These are phyloP conservation scores for Heteromurus nitidus DNA, from an alignment of 2,888 invertebrate species.

Conservation along the genomic window DNA sequence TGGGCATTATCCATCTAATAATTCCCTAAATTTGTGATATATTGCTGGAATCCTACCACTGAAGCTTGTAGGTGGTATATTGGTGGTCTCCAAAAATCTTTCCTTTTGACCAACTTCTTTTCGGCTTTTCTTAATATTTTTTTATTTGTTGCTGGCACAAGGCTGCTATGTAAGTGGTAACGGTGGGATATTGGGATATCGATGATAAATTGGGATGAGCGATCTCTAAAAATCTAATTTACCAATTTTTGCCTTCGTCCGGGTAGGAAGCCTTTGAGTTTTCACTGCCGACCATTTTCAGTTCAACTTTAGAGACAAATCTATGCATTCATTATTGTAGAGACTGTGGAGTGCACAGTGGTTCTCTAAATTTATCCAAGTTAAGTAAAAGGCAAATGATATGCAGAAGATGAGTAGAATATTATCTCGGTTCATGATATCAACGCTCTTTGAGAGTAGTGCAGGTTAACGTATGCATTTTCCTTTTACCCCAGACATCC, in stretches of 20 bases:
- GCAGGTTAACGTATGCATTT: too few species aligned
- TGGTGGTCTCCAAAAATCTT: constrained; percentile 13
- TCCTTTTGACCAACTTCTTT: constrained; percentile 1
- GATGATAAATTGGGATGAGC: constrained; percentile 28
- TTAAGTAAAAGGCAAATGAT: too few species aligned
- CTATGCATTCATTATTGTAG: neutral
- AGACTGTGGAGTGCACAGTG: too few species aligned
- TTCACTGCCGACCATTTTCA: too few species aligned
- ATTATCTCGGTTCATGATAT: too few species aligned
- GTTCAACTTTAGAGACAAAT: neutral
- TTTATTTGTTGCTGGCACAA: neutral
- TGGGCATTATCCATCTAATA: neutral
- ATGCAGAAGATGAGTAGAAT: too few species aligned
- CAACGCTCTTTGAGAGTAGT: too few species aligned
- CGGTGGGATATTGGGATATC: neutral
- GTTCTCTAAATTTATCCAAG: too few species aligned
- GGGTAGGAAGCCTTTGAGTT: neutral
- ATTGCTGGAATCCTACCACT: constrained; percentile 22
- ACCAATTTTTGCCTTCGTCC: neutral
- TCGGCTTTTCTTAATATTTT: neutral
- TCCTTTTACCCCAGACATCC: too few species aligned
- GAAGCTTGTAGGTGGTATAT: constrained; percentile 40
- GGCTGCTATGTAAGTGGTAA: neutral
- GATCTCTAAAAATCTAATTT: constrained; percentile 32
- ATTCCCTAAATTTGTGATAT: constrained; percentile 32